Evolutionary conservation across 2,113 vertebrate species (phyloP), one percentile per base, ranked within the genome.

Genomic region (Meriones unguiculatus): DNA sequence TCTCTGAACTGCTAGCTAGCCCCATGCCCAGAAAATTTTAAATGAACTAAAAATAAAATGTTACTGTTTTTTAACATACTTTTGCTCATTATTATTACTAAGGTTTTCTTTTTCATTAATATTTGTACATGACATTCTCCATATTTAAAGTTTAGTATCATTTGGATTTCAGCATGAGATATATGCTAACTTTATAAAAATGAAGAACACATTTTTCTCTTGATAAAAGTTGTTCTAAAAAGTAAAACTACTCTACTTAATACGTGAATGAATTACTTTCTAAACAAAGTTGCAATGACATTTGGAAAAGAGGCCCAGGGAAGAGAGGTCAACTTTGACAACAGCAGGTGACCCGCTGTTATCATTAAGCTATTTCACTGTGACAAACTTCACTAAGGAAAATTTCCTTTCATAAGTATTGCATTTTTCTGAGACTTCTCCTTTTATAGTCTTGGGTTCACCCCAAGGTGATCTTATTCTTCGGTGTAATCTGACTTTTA

Each of bases 21-120:
- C 14, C 4, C 1, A 32, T 25, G 54, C 32, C 17, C 2, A 93
- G 25, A 2, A 94, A 84, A 81, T 89, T 72, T 86, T 20, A 95
- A 85, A 35, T 32, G 15, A 97, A 76, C 13, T 85, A 25, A 84
- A 46, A 50, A 91, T 54, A 41, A 90, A 70, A 52, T 92, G 28
- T 67, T 87, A 75, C 41, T n/a, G 7, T 87, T 78, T 46, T 14
- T 93, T n/a, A n/a, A 59, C 18, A 57, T 46, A 77, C 41, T 15
- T 67, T 52, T 65, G 2, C 5, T 67, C 0, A 73, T 20, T n/a
- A 30, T 82, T 65, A 59, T 75, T 65, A 17, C 3, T 46, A 59
- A n/a, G 0, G 80, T 70, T 69, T 59, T 41, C 35, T 28, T 57
- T 54, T 87, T 35, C 7, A 24, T 88, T 80, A 80, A 62, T n/a